phyloP scores from a whole-genome alignment of 2,797 vertebrate genomes.

The Rhinogobio ventralis region DNA sequence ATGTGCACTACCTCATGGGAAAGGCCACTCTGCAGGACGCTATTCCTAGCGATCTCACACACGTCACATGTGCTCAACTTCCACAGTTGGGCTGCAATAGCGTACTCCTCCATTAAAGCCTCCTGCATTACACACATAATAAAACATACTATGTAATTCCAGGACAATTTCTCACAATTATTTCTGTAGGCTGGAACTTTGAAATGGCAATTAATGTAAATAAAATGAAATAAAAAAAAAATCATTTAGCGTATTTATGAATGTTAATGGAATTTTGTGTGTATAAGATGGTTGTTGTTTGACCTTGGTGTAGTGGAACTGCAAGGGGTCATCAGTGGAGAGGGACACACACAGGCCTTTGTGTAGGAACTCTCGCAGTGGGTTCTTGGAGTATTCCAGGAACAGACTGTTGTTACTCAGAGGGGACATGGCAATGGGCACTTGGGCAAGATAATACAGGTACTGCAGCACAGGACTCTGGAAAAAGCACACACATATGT shows the following conservation, averaged over 20 bases:
- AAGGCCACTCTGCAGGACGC: conserved; percentile 92
- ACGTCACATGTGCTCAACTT: conserved; percentile 95
- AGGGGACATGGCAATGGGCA: conserved; percentile 98
- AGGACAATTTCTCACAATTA: not conserved
- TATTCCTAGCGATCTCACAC: conserved; percentile 96
- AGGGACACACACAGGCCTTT: conserved; percentile 95
- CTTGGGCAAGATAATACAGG: conserved; percentile 95
- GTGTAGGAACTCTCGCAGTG: conserved; percentile 91
- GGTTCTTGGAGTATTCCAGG: conserved; percentile 96
- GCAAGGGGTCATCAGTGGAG: conserved; percentile 97
- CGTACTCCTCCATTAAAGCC: conserved; percentile 97
- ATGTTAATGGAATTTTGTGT: not conserved
- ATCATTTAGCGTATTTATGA: not conserved
- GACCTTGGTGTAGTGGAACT: conserved; percentile 99
- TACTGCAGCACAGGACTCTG: conserved; percentile 98
- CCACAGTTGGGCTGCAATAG: conserved; percentile 97
- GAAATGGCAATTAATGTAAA: not conserved
- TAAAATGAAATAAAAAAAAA: not conserved
- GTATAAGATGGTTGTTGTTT: conserved; percentile 41
- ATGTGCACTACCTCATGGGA: conserved; percentile 85
- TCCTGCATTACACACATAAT: conserved; percentile 77
- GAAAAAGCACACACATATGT: conserved; percentile 51
- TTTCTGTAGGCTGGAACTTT: not conserved
- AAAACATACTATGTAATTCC: not conserved
- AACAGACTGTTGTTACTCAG: conserved; percentile 99